Percentiles rank a stretch among this genome's conserved stretches.
These are phyloP conservation scores for Dynastes tityus DNA, from an alignment of 2,888 invertebrate species.

Conservation along the genomic window DNA sequence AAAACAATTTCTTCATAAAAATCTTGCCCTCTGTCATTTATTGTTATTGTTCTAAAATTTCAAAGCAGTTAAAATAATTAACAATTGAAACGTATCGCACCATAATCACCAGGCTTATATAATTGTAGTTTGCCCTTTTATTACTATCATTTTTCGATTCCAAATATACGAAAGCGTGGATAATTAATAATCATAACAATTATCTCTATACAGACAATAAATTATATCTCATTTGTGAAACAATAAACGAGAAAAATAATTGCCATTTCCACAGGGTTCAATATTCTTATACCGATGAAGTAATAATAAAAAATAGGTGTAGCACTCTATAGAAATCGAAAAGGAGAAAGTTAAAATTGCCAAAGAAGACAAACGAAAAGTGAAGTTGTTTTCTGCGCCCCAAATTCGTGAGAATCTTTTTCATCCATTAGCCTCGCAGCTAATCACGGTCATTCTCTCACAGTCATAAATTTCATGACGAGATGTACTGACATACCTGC, in stretches of 20 bases:
- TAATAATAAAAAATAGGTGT: slow-evolving; percentile 19
- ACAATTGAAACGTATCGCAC: neutral
- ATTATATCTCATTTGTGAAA: neutral
- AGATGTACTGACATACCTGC: neutral
- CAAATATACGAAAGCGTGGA: slow-evolving; percentile 1
- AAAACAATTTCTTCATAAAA: too few relatives aligned
- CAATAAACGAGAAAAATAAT: slow-evolving; percentile 6
- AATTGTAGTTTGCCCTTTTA: neutral
- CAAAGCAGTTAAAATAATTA: neutral
- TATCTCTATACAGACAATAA: neutral
- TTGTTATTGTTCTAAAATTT: too few relatives aligned
- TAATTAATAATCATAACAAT: neutral
- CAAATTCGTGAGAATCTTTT: slow-evolving; percentile 38
- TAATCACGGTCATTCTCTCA: slow-evolving; percentile 9
- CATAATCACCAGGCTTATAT: neutral
- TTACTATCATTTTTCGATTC: neutral
- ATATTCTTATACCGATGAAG: slow-evolving; percentile 5
- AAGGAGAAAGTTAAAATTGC: slow-evolving; percentile 37
- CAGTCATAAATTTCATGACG: slow-evolving; percentile 1
- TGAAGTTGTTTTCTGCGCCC: slow-evolving; percentile 24
- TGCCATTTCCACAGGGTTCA: neutral
- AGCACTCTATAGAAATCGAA: slow-evolving; percentile 15
- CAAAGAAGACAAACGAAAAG: slow-evolving; percentile 44
- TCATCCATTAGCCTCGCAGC: neutral
- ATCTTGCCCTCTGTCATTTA: too few relatives aligned